A percentile compares a stretch with the other conserved stretches of the same genome.
Evolutionary conservation across 2,888 invertebrate genomes (phyloP).

Genomic region (Ormyrus labotus): DNA sequence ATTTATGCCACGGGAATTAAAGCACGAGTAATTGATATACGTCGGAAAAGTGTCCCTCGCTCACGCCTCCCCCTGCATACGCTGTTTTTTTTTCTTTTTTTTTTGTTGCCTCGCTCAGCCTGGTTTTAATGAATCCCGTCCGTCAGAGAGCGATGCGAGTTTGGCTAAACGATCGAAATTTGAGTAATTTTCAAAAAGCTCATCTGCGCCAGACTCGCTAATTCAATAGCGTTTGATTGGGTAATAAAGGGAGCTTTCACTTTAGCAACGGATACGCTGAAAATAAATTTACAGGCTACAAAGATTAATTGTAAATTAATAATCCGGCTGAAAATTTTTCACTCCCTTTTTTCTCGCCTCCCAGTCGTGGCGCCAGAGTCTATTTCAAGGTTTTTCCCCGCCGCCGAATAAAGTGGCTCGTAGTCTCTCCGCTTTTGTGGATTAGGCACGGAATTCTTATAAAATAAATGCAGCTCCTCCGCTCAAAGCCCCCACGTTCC

Average conservation of each 20-base stretch:
- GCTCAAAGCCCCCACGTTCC: slow-evolving; percentile 16
- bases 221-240: too few relatives aligned
- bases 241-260: too few relatives aligned
- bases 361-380: neutral
- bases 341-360: too few relatives aligned
- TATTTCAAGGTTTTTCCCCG: slow-evolving; percentile 14
- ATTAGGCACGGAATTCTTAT: slow-evolving; percentile 55
- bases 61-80: neutral
- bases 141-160: too few relatives aligned
- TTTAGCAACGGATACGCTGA: too few relatives aligned
- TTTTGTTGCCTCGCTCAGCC: neutral
- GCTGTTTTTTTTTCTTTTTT: neutral
- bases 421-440: slow-evolving; percentile 37
- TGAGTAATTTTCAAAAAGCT: too few relatives aligned
- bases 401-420: neutral
- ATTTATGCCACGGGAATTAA: slow-evolving; percentile 50
- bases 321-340: too few relatives aligned
- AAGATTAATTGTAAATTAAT: too few relatives aligned
- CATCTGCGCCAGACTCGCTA: too few relatives aligned
- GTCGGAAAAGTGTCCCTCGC: slow-evolving; percentile 3
- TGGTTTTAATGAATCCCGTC: too few relatives aligned
- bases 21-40: slow-evolving; percentile 50
- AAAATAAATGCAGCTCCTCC: slow-evolving; percentile 48
- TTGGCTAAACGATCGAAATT: too few relatives aligned
- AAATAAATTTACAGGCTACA: too few relatives aligned